These are phyloP conservation scores for Spea bombifrons DNA, from an alignment of 2,113 vertebrate genomes.

Conservation along the genomic window DNA sequence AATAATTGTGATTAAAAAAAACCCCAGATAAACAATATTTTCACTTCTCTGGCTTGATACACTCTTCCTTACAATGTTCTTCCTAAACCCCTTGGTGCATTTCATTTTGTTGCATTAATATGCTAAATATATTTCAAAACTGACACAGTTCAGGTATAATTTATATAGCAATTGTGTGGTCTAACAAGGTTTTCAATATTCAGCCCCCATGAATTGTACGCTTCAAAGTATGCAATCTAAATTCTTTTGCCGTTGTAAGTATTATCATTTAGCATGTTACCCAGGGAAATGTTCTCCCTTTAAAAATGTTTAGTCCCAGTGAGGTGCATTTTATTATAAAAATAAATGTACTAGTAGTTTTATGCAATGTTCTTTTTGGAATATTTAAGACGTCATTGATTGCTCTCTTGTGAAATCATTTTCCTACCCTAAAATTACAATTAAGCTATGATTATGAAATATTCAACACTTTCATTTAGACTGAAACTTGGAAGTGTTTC, in stretches of 20 bases:
- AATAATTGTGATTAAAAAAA: too few relatives aligned
- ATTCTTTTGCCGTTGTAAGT: background rate
- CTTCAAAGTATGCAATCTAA: conserved; percentile 5
- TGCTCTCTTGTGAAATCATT: background rate
- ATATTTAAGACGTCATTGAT: background rate
- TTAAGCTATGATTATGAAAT: background rate
- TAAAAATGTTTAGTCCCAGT: background rate
- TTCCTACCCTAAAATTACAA: background rate
- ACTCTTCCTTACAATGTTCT: background rate
- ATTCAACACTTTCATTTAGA: conserved; percentile 2
- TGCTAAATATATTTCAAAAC: conserved; percentile 3
- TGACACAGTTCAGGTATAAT: conserved; percentile 14
- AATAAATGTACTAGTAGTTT: background rate
- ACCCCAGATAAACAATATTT: too few relatives aligned
- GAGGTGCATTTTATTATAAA: background rate
- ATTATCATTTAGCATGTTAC: background rate
- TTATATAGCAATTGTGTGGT: conserved; percentile 12
- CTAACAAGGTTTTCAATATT: background rate
- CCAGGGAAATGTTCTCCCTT: background rate
- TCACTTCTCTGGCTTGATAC: too few relatives aligned
- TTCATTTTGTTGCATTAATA: conserved; percentile 15
- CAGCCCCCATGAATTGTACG: background rate
- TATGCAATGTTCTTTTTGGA: background rate
- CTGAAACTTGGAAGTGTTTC: background rate
- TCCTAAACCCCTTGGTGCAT: background rate